Percentiles rank a stretch among this genome's conserved stretches.
Conservation (phyloP, 2,888 invertebrate genomes). For the Apocheima hispidaria region DNA sequence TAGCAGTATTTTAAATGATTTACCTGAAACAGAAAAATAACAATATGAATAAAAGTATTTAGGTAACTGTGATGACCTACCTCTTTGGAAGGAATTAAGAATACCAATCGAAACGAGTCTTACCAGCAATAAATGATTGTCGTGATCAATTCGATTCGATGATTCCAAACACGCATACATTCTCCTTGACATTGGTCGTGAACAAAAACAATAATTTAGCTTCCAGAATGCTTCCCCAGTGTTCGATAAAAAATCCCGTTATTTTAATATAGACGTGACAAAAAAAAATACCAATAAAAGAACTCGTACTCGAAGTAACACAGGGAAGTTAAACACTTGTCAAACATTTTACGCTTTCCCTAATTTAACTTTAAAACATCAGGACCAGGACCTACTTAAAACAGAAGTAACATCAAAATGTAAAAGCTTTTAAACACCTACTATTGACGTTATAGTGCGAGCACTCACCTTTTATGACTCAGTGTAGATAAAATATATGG, state of each 20-base stretch:
- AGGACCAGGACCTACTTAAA: constrained; percentile 24
- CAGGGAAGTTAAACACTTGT: constrained; percentile 24
- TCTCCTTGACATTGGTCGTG: constrained; percentile 47
- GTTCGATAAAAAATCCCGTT: not conserved
- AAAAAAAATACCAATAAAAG: constrained; percentile 23
- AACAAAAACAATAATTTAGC: constrained; percentile 2
- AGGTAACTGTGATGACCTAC: not conserved
- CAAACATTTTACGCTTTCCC: constrained; percentile 33
- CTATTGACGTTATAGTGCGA: constrained; percentile 37
- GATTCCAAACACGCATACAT: constrained; percentile 41
- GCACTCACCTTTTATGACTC: constrained; percentile 46
- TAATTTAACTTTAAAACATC: constrained; percentile 23
- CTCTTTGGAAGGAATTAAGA: not conserved
- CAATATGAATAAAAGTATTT: not conserved
- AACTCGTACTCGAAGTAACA: constrained; percentile 11
- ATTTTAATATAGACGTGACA: constrained; percentile 8
- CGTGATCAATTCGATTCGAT: constrained; percentile 36
- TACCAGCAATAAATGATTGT: constrained; percentile 23
- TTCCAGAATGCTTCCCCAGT: not conserved
- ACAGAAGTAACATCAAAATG: constrained; percentile 24
- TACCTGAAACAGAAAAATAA: constrained; percentile 25
- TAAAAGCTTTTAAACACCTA: constrained; percentile 42
- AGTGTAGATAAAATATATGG: constrained; percentile 42
- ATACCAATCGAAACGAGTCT: not conserved
- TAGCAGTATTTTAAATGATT: not conserved